phyloP scores from a whole-genome alignment of 2,888 invertebrate species.

The Rotaria macrura region DNA sequence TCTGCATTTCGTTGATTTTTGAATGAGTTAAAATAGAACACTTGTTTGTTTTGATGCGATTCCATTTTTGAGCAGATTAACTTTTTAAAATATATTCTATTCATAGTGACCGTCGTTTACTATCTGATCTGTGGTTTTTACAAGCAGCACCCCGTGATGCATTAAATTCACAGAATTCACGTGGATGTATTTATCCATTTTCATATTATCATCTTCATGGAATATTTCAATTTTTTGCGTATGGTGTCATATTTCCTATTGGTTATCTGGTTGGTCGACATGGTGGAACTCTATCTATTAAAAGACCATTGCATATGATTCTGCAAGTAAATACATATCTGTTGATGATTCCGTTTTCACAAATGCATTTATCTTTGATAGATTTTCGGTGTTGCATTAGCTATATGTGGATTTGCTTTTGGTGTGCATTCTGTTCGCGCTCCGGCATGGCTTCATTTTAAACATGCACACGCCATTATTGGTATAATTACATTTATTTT shows the following conservation, averaged over 20 bases:
- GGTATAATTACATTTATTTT: slow-evolving; percentile 16
- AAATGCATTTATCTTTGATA: background rate
- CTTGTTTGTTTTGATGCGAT: no score
- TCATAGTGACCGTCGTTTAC: background rate
- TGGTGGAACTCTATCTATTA: background rate
- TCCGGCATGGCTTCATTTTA: background rate
- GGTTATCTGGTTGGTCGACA: background rate
- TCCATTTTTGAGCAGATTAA: no score
- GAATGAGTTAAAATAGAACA: no score
- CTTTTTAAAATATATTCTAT: background rate
- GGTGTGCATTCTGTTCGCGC: slow-evolving; percentile 10
- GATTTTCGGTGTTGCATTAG: background rate
- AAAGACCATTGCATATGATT: background rate
- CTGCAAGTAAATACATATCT: background rate
- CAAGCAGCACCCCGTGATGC: background rate
- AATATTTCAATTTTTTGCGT: slow-evolving; percentile 19
- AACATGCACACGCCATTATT: slow-evolving; percentile 8
- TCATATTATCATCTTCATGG: slow-evolving; percentile 20
- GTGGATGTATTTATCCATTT: background rate
- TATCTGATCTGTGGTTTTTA: slow-evolving; percentile 17
- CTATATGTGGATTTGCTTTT: slow-evolving; percentile 12
- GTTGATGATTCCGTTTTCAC: background rate
- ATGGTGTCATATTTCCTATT: background rate
- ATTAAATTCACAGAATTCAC: background rate
- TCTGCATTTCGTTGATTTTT: no score